Evolutionary conservation across 2,113 vertebrate species (phyloP).

Genomic region (Oreotrochilus melanogaster): DNA sequence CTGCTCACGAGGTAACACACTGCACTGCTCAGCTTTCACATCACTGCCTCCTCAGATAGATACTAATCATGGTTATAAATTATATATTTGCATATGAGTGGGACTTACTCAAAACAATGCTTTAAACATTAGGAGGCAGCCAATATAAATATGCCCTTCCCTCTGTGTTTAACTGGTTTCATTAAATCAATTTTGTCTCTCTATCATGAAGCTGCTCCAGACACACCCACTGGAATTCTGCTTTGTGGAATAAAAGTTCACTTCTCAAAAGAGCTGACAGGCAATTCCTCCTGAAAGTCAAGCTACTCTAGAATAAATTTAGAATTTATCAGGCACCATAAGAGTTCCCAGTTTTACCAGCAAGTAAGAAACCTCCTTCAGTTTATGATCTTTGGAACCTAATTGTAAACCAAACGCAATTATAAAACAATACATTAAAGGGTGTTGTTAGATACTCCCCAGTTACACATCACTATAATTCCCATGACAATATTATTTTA

Average conservation of each 20-base stretch:
- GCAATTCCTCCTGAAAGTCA: background rate
- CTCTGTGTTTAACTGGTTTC: background rate
- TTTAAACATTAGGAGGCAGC: background rate
- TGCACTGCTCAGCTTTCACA: background rate
- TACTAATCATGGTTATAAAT: background rate
- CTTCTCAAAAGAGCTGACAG: background rate
- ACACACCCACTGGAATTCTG: background rate
- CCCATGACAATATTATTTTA: background rate
- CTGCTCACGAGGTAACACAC: background rate
- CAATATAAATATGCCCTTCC: background rate
- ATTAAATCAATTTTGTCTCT: background rate
- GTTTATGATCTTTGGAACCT: background rate
- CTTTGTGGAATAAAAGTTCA: background rate
- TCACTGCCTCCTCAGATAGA: background rate
- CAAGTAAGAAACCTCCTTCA: background rate
- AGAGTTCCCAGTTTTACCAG: background rate
- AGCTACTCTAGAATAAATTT: background rate
- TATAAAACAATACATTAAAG: background rate
- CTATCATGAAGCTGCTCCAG: background rate
- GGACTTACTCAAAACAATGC: background rate
- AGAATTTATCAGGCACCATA: background rate
- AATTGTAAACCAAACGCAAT: background rate
- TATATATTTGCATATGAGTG: background rate
- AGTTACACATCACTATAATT: background rate
- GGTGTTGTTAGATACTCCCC: background rate